Evolutionary conservation across 2,888 invertebrate genomes (phyloP), one percentile per base, ranked within the genome.

Genomic region (Aethes cnicana): DNA sequence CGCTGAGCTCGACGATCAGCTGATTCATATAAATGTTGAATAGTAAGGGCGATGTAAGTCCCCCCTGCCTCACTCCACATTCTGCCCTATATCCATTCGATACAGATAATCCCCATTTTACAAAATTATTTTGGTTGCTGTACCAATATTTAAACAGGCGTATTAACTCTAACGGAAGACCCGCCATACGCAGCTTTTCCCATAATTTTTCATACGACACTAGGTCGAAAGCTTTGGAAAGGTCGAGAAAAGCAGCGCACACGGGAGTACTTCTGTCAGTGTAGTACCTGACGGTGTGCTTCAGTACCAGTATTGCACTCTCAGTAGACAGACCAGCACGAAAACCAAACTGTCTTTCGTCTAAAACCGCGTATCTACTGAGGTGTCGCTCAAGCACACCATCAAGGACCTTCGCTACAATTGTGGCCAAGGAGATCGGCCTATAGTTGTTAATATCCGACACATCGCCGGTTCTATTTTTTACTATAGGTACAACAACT

Each of bases 61-160:
- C 23, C n/a, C 23, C 23, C 23, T 23, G 23, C 4, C 23, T 3
- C 23, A 23, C 23, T 2, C 23, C 39, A 25, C 14, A 12, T n/a
- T n/a, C n/a, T n/a, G n/a, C n/a, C n/a, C n/a, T n/a, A n/a, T n/a
- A n/a, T n/a, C n/a, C n/a, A n/a, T n/a, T n/a, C n/a, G n/a, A n/a
- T n/a, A n/a, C n/a, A n/a, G n/a, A n/a, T n/a, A n/a, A n/a, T 26
- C 5, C 25, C 26, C 39, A 41, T 16, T 26, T 41, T 41, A 41
- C 39, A 8, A 25, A 14, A 25, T 41, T 26, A 16, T 17, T 41
- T 16, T 41, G 39, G 16, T 41, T 41, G 8, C n/a, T 26, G 8
- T 41, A 41, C 39, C 39, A 41, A 21, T 25, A 26, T 16, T 25
- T 25, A 12, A 41, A 25, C n/a, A 41, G 8, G 14, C 26, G 14